Evolutionary conservation across 2,888 invertebrate genomes (phyloP).

Genomic region (Morinoia aosen): DNA sequence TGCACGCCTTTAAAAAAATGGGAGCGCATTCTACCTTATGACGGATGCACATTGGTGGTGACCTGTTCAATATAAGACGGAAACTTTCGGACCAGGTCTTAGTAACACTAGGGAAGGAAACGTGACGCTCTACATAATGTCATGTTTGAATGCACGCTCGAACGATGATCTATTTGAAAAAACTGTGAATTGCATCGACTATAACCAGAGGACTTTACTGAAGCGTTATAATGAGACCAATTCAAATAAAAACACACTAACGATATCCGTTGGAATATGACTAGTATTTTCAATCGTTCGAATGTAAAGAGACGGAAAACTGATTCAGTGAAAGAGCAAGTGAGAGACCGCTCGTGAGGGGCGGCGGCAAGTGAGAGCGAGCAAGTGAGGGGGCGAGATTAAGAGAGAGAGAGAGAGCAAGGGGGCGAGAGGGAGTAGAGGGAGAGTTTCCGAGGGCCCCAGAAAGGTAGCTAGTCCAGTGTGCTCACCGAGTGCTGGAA

Average conservation of each 20-base stretch:
- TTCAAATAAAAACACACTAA: not conserved
- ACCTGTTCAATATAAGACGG: not conserved
- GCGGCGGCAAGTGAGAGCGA: not conserved
- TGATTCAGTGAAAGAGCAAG: conserved; percentile 42
- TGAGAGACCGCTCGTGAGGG: conserved; percentile 44
- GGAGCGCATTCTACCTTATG: not conserved
- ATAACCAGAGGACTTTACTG: not conserved
- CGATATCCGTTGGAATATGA: not conserved
- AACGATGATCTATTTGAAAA: not conserved
- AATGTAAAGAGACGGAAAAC: not conserved
- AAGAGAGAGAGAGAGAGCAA: conserved; percentile 1
- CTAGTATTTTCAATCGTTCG: not conserved
- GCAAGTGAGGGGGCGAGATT: not conserved
- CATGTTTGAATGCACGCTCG: not conserved
- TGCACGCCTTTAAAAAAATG: no score
- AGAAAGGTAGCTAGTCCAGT: not conserved
- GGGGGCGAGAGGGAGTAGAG: conserved; percentile 23
- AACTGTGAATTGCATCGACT: not conserved
- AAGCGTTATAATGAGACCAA: not conserved
- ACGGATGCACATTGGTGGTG: not conserved
- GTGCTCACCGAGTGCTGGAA: conserved; percentile 28
- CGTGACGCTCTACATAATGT: not conserved
- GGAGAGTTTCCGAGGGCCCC: conserved; percentile 5
- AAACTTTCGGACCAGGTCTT: not conserved
- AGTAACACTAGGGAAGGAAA: not conserved